phyloP scores from a whole-genome alignment of 2,888 invertebrate species.

The Biston betularia region DNA sequence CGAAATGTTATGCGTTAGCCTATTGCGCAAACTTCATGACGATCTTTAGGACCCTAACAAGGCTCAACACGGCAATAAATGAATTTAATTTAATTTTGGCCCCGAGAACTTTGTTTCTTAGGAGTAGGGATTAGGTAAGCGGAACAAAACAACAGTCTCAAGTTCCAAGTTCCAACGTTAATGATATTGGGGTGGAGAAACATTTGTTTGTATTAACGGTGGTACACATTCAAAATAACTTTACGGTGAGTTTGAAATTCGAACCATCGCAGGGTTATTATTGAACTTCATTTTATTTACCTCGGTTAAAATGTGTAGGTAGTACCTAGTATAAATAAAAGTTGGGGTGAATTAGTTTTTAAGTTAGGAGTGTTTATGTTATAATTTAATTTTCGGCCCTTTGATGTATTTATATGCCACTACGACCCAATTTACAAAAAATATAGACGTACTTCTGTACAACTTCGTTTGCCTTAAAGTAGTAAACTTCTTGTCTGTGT shows the following conservation, averaged over 20 bases:
- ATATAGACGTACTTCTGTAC: neutral
- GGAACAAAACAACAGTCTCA: conserved; percentile 43
- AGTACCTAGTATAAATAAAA: conserved; percentile 3
- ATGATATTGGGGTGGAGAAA: conserved; percentile 41
- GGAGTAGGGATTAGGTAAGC: conserved; percentile 35
- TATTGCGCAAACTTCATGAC: conserved; percentile 29
- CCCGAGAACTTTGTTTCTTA: conserved; percentile 38
- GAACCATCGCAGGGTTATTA: conserved; percentile 24
- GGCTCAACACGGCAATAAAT: conserved; percentile 36
- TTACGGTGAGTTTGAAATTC: conserved; percentile 31
- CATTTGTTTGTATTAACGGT: conserved; percentile 40
- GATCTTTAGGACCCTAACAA: conserved; percentile 26
- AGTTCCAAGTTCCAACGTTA: conserved; percentile 38
- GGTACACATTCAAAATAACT: conserved; percentile 38
- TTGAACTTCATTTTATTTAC: conserved; percentile 21
- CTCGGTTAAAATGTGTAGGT: conserved; percentile 10
- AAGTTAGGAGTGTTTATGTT: neutral
- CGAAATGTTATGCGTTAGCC: conserved; percentile 18
- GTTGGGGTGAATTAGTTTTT: neutral
- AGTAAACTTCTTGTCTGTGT: too few species aligned
- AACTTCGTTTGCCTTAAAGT: too few species aligned
- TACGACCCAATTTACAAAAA: too few species aligned
- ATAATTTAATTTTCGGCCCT: neutral
- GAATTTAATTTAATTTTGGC: conserved; percentile 46
- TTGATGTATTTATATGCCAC: neutral